These are phyloP conservation scores for Cephalopterus ornatus DNA, from an alignment of 2,113 vertebrate species.

Conservation along the genomic window DNA sequence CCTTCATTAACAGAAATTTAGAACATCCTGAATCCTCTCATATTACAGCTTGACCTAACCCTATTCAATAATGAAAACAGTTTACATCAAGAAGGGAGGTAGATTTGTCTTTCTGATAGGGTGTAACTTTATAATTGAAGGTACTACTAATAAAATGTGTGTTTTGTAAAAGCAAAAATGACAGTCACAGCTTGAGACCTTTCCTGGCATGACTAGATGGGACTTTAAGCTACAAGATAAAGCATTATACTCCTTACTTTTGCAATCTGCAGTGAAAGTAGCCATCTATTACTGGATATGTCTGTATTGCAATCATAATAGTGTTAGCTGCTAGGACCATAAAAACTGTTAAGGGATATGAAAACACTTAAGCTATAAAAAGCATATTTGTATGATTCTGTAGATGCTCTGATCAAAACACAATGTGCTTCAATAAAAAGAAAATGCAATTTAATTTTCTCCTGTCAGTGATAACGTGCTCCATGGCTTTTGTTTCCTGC, in stretches of 20 bases:
- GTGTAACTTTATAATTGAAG: conserved; percentile 4
- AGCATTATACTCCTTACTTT: conserved; percentile 24
- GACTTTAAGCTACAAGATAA: conserved; percentile 72
- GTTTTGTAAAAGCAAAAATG: conserved; percentile 16
- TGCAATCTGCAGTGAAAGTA: not conserved
- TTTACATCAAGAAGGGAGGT: not conserved
- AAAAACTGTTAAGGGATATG: not conserved
- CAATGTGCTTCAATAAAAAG: not conserved
- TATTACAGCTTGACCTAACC: not conserved
- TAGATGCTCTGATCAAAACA: not conserved
- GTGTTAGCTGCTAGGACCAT: not conserved
- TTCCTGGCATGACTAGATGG: conserved; percentile 56
- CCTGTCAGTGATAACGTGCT: not conserved
- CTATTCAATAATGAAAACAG: not conserved
- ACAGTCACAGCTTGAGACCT: conserved; percentile 20
- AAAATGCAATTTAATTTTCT: not conserved
- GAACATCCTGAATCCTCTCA: not conserved
- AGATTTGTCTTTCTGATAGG: not conserved
- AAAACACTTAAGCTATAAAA: not conserved
- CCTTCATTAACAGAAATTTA: not conserved
- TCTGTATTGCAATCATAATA: not conserved
- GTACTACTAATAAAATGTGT: not conserved
- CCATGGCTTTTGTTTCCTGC: not conserved
- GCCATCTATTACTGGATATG: not conserved
- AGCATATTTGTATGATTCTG: not conserved